Base-by-base conservation (phyloP, 1,140 invertebrate species). In the Danaus plexippus region DNA sequence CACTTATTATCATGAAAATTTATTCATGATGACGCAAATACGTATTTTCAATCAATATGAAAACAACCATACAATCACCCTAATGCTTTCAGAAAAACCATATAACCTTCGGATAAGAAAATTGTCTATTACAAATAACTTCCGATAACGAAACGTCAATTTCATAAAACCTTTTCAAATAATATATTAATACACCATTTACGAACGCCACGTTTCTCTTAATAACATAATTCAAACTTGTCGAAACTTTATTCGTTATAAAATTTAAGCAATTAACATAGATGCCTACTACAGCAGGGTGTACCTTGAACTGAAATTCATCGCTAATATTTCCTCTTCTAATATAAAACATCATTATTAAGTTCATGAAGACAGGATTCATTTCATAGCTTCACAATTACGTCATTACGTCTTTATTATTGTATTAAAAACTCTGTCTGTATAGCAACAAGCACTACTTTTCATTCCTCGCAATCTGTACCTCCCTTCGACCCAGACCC, bases 401-500 rank as follows among this genome's bases (percentile, higher is more conserved):
- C 64, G 61, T 67, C 63, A 64, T 59, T 40, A 64, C 45, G 32
- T 47, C 45, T 11, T 10, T 47, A 52, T 11, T 51, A 64, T 47
- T 53, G 58, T 44, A 68, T 63, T 64, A 43, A 69, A 59, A 54
- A 54, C 67, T 58, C 52, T 75, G 69, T 54, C 40, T 53, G 48
- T 43, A 9, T 40, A 43, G 32, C 11, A 45, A 61, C 49, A 70
- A 57, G 66, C 47, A 59, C 59, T 66, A 69, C 61, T 70, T 70
- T 54, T 56, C 56, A 58, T 66, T 56, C 52, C 59, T 46, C 5
- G 40, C 64, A 41, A 22, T 46, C 48, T 48, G 22, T 32, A 32
- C 59, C 63, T 40, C 63, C 67, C 66, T 46, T 56, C 75, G 78
- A 75, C 78, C 76, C 71, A 81, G 75, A 74, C 73, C 77, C 61